Percentiles rank a stretch among this genome's conserved stretches.
Evolutionary conservation across 2,797 vertebrate genomes (phyloP).

Genomic region (Podarcis lilfordi): DNA sequence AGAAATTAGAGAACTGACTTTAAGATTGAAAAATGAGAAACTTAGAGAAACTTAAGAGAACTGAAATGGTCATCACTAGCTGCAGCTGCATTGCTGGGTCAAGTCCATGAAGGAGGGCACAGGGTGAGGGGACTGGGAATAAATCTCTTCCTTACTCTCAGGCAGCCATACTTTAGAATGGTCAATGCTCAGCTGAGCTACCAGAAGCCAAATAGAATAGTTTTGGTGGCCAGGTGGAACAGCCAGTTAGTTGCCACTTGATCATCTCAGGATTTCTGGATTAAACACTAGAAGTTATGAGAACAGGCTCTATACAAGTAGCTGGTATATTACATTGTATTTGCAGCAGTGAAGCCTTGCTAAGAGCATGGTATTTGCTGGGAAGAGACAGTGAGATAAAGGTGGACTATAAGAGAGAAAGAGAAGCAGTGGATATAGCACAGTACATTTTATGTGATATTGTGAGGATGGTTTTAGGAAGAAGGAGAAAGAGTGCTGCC

Average conservation of each 20-base stretch:
- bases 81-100: no score
- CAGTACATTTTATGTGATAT: background rate
- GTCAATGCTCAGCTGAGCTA: no score
- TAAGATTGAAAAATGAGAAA: no score
- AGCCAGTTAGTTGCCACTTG: background rate
- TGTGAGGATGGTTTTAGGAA: background rate
- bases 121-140: no score
- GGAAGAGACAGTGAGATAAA: background rate
- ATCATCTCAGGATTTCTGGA: background rate
- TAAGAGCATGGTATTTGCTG: background rate
- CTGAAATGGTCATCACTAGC: no score
- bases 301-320: background rate
- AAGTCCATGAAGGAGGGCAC: no score
- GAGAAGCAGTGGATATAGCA: background rate
- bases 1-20: no score
- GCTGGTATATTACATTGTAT: background rate
- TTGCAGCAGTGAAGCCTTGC: background rate
- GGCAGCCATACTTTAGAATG: no score
- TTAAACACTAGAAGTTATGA: background rate
- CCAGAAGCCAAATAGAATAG: no score
- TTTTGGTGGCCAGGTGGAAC: background rate
- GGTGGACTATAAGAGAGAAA: background rate
- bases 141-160: no score
- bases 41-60: no score
- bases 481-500: background rate